Conservation (phyloP, 2,797 vertebrate species). For the Graptemys geographica region DNA sequence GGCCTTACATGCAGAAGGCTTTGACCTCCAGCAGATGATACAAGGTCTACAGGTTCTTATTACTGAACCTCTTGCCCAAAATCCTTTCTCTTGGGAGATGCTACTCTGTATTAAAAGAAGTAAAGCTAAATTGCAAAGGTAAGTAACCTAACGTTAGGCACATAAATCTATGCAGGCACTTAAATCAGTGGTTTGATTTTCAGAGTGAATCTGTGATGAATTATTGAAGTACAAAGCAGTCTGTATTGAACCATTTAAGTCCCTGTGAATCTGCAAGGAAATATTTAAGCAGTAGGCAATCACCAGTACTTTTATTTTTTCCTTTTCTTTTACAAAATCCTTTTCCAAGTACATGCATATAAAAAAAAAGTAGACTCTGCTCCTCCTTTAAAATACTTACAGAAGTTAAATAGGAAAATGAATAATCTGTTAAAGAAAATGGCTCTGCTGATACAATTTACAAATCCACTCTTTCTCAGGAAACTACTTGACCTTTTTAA, state of each 20-base stretch:
- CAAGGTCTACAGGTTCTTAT: not conserved
- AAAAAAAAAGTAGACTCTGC: not conserved
- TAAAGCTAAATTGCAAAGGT: not conserved
- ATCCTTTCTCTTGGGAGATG: not conserved
- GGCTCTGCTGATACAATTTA: constrained; percentile 54
- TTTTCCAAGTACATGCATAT: not conserved
- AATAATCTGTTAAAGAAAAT: constrained; percentile 58
- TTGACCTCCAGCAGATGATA: not conserved
- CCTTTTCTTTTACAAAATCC: constrained; percentile 12
- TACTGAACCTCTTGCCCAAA: not conserved
- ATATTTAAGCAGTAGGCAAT: not conserved
- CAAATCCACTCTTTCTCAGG: constrained; percentile 59
- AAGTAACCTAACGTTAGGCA: not conserved
- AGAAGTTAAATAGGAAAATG: constrained; percentile 61
- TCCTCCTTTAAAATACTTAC: constrained; percentile 44
- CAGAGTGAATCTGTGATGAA: constrained; percentile 9
- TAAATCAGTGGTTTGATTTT: constrained; percentile 18
- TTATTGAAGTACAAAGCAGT: not conserved
- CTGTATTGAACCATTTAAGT: not conserved
- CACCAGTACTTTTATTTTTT: not conserved
- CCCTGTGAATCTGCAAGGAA: not conserved
- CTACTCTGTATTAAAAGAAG: not conserved
- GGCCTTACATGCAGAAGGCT: not conserved
- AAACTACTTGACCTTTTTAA: constrained; percentile 68
- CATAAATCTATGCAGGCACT: not conserved